These are phyloP conservation scores for Tretioscincus oriximinensis DNA, from an alignment of 2,113 vertebrate species.

Conservation along the genomic window DNA sequence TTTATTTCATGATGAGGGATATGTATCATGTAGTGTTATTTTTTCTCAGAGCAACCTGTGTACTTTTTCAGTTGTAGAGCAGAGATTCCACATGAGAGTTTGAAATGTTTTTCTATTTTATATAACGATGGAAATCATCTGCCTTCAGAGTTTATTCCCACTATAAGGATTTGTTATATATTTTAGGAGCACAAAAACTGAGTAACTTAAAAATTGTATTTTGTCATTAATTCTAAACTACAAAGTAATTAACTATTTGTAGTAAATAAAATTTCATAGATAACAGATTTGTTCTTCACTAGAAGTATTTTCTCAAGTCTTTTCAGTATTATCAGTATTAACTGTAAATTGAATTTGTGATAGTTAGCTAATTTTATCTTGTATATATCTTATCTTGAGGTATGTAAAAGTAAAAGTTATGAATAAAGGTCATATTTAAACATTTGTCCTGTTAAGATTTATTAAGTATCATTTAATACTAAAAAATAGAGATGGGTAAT, in stretches of 20 bases:
- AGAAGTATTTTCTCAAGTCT: slow-evolving; percentile 60
- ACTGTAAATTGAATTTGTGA: slow-evolving; percentile 69
- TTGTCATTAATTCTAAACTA: slow-evolving; percentile 53
- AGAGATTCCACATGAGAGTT: background rate
- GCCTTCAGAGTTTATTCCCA: slow-evolving; percentile 41
- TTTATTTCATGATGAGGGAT: background rate
- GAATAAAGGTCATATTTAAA: slow-evolving; percentile 76
- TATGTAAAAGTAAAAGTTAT: slow-evolving; percentile 69
- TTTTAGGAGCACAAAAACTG: slow-evolving; percentile 64
- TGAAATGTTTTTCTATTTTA: background rate
- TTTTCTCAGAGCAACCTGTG: background rate
- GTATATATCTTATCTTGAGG: slow-evolving; percentile 68
- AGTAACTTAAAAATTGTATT: slow-evolving; percentile 63
- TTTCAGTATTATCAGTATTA: slow-evolving; percentile 65
- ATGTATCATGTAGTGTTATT: accelerated
- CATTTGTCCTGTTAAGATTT: slow-evolving; percentile 32
- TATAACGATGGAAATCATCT: slow-evolving; percentile 27
- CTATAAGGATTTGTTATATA: slow-evolving; percentile 43
- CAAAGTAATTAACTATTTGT: slow-evolving; percentile 50
- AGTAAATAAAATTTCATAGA: slow-evolving; percentile 54
- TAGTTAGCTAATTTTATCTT: slow-evolving; percentile 66
- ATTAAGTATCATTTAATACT: background rate
- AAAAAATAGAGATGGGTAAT: background rate
- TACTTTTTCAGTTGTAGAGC: background rate
- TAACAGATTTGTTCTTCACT: slow-evolving; percentile 58